Evolutionary conservation across 2,797 vertebrate species (phyloP), one percentile per base, ranked within the genome.

Genomic region (Triplophysa bombifrons): DNA sequence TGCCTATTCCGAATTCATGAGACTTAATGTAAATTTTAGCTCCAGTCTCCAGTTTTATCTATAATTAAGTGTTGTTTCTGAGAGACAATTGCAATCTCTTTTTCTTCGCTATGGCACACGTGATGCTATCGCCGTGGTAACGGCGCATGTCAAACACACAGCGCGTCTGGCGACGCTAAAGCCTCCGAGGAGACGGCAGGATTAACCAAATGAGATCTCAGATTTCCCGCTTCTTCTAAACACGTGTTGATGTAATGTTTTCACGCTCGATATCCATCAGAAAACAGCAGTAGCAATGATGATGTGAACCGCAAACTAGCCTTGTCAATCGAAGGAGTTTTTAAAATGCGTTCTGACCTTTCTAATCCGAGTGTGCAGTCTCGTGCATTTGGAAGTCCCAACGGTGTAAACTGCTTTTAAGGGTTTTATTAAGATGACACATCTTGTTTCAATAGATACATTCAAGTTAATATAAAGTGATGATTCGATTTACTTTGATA

Each of bases 121-220:
- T 63, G 10, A 48, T 60, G 71, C 67, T 16, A 44, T 65, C 38
- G 38, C 38, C 38, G 60, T 27, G 34, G 34, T 68, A 51, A 51
- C 48, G 16, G 0, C 16, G 7, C 46, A 64, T 10, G 72, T 79
- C 75, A 65, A 72, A 70, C 76, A 30, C 48, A 30, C 80, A 41
- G 19, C 27, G 34, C 53, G 51, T 13, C 50, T 46, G 69, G 50
- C 34, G 16, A 71, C 30, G 44, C 55, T 16, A 19, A 76, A 60
- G 53, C 76, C 60, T 56, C 25, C 25, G 50, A 58, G 58, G 27
- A 51, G 60, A 46, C 46, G 27, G 4, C 66, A 46, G 75, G 69
- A 82, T 82, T 72, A 68, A 41, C 16, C 16, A 51, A 82, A 82
- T 72, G 74, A 63, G 64, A 60, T 58, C 60, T 72, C 72, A 44